Base-by-base conservation (phyloP, 2,113 vertebrate species). In the Labeo catla region DNA sequence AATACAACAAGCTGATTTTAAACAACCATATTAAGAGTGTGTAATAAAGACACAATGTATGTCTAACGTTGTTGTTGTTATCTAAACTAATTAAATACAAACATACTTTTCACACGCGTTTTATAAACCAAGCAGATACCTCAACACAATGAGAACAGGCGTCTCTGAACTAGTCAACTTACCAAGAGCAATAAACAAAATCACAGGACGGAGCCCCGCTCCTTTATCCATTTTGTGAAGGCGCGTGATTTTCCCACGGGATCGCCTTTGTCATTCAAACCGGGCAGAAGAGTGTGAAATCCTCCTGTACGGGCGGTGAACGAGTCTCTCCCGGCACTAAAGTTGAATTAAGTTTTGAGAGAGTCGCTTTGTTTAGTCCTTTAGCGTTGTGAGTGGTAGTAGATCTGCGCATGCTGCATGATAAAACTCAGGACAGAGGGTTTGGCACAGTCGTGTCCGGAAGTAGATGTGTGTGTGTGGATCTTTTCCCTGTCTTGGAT, bases 201-300 rank as follows among this genome's bases (percentile, higher is more conserved):
- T 16, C 13, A 78, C 59, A 28, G 66, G 1, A 13, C 28, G 19
- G 6, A 86, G n/a, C 50, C 47, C 70, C 9, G 84, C 84, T 76
- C 57, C 78, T 83, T 70, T 61, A 11, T 47, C 49, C 87, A 85
- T 88, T 19, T 43, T 82, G 78, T 68, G n/a, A 87, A 81, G 23
- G 83, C 59, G 83, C 61, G 74, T 49, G 66, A 43, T 39, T 57
- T 85, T 88, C 72, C 87, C 79, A 85, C 84, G 79, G 78, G 78
- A 39, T 36, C 43, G 79, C 63, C 79, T 88, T 86, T 83, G 87
- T 88, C 61, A 63, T 16, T 6, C 79, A 61, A 16, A 84, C 7
- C 86, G 68, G 49, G 54, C 16, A 11, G 47, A 57, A n/a, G 59
- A 65, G 21, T 13, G 5, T 52, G 11, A 19, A n/a, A 54, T 15